Base-by-base conservation (phyloP, 2,888 invertebrate genomes). In the Amphipyra tragopoginis region DNA sequence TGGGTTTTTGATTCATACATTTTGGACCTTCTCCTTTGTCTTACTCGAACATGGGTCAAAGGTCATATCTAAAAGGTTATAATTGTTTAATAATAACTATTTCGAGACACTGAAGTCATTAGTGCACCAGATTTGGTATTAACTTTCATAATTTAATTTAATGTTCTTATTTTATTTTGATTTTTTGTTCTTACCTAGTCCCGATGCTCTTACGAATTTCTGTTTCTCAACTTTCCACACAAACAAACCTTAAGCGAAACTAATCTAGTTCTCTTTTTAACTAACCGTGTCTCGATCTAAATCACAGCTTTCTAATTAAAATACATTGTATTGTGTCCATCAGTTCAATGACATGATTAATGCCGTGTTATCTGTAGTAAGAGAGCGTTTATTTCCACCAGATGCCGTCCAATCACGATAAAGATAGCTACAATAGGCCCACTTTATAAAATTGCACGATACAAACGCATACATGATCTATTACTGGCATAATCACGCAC, bases 261-360 rank as follows among this genome's bases (percentile, higher is more conserved):
- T 15, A 15, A 45, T 15, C 44, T 14, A 56, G 38, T 51, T 52
- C 6, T 52, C 21, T 15, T 47, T 61, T 52, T 49, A 36, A 48
- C 38, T 45, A 9, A 44, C 54, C 51, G 51, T 55, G 42, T 40
- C 62, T 71, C 33, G 60, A 61, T 72, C 36, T 42, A 14, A 65
- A 72, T 66, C 70, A n/a, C 45, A 45, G 57, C 77, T 77, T 77
- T 77, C 77, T 71, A 78, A 76, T 71, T 72, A 75, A 67, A 70
- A 66, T 65, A 43, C 55, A 44, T 49, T 51, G 45, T 63, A 62
- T 77, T 67, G 67, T 75, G 65, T 63, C 39, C 54, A 64, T 60
- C 56, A 70, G 79, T 79, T 77, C 78, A 79, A 63, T 79, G 75
- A 65, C 77, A 74, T 67, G 55, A 68, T 69, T 64, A 67, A 77